phyloP scores from a whole-genome alignment of 2,888 invertebrate species.

The Macropis europaea region DNA sequence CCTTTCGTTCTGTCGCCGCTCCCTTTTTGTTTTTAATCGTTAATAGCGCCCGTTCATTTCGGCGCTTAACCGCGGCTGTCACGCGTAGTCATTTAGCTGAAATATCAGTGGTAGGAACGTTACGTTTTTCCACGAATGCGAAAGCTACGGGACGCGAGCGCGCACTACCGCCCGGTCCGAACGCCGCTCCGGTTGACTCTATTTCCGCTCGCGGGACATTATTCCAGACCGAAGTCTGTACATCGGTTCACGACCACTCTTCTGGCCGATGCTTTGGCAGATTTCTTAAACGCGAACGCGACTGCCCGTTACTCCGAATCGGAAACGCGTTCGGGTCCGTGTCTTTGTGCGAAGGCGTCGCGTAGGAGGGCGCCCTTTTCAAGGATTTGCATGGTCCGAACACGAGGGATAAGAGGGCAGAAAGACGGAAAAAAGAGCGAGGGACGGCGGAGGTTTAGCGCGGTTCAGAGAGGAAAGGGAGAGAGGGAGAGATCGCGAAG shows the following conservation, averaged over 20 bases:
- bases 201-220: no score
- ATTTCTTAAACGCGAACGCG: no score
- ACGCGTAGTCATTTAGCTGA: conserved; percentile 76
- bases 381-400: not conserved
- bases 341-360: no score
- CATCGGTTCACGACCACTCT: no score
- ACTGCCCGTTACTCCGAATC: not conserved
- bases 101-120: conserved; percentile 72
- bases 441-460: conserved; percentile 49
- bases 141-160: not conserved
- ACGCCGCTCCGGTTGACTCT: not conserved
- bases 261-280: no score
- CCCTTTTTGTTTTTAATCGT: conserved; percentile 73
- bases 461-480: conserved; percentile 22
- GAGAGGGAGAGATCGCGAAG: conserved; percentile 1
- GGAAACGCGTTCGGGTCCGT: not conserved
- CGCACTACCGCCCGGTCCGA: not conserved
- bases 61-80: conserved; percentile 74
- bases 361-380: no score
- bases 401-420: no score
- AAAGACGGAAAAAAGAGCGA: conserved; percentile 36
- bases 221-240: no score
- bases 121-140: conserved; percentile 42
- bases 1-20: conserved; percentile 59
- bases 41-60: conserved; percentile 79